These are phyloP conservation scores for Maconellicoccus hirsutus DNA, from an alignment of 1,140 invertebrate genomes.

Conservation along the genomic window DNA sequence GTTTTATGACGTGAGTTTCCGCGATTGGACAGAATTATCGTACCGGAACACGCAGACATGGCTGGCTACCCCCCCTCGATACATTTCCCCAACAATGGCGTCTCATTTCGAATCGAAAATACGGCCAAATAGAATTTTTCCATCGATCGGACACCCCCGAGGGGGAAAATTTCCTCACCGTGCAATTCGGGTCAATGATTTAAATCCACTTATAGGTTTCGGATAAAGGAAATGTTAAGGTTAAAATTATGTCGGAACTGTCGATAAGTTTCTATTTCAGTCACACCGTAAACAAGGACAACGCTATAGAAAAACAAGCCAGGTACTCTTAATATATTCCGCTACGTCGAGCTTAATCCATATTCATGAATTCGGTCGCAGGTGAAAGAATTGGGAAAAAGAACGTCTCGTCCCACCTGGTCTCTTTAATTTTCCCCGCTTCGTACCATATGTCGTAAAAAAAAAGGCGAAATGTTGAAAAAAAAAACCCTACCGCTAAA, in stretches of 20 bases:
- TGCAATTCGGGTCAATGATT: constrained; percentile 1
- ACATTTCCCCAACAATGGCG: too few relatives aligned
- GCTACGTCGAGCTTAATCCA: background rate
- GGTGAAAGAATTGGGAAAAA: constrained; percentile 21
- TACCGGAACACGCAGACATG: constrained; percentile 16
- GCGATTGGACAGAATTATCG: constrained; percentile 21
- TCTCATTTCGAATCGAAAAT: too few relatives aligned
- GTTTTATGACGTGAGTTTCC: constrained; percentile 21
- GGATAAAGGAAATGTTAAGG: constrained; percentile 16
- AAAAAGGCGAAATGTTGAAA: too few relatives aligned
- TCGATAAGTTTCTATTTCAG: constrained; percentile 18
- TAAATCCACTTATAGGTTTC: background rate
- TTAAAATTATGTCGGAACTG: constrained; percentile 21
- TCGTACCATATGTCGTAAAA: background rate
- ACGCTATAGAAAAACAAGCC: background rate
- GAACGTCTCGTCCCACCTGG: constrained; percentile 5
- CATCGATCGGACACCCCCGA: too few relatives aligned
- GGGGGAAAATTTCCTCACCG: too few relatives aligned
- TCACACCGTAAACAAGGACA: constrained; percentile 5
- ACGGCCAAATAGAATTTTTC: too few relatives aligned
- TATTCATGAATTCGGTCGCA: constrained; percentile 20
- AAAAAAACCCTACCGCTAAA: background rate
- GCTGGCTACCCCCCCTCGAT: background rate
- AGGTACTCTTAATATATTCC: constrained; percentile 5
- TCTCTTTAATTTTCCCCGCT: background rate